Evolutionary conservation across 2,888 invertebrate species (phyloP).

Genomic region (Graphium colonna): DNA sequence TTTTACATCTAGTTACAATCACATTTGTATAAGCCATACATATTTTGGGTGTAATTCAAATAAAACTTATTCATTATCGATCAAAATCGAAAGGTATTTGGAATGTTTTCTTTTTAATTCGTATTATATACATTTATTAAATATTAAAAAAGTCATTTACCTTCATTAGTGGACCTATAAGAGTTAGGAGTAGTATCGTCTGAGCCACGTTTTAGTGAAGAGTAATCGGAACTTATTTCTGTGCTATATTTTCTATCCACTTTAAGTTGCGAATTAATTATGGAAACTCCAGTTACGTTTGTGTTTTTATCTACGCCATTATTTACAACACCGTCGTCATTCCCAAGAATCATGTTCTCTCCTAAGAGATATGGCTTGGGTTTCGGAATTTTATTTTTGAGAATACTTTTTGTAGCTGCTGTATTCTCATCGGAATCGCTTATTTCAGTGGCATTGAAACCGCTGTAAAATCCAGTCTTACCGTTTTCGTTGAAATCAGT

Average conservation of each 20-base stretch:
- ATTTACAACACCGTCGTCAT: slow-evolving; percentile 34
- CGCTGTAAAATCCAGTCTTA: slow-evolving; percentile 33
- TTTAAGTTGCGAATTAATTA: slow-evolving; percentile 63
- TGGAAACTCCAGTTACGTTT: slow-evolving; percentile 53
- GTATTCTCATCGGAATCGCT: slow-evolving; percentile 68
- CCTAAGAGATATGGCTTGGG: slow-evolving; percentile 88
- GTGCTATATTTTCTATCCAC: slow-evolving; percentile 42
- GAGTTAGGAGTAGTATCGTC: slow-evolving; percentile 36
- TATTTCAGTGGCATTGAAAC: slow-evolving; percentile 39
- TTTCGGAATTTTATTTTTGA: slow-evolving; percentile 87
- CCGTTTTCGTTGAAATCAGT: slow-evolving; percentile 41
- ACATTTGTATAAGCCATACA: too few species aligned
- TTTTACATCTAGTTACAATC: too few species aligned
- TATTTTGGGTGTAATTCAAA: too few species aligned
- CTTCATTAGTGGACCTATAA: slow-evolving; percentile 52
- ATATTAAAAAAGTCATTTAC: slow-evolving; percentile 39
- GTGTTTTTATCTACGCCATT: slow-evolving; percentile 32
- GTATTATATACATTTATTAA: background rate
- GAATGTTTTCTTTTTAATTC: too few species aligned
- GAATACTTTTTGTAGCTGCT: slow-evolving; percentile 83
- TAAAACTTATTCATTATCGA: too few species aligned
- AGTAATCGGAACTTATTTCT: slow-evolving; percentile 39
- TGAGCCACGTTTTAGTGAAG: slow-evolving; percentile 37
- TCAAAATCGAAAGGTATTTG: too few species aligned
- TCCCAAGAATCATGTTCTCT: slow-evolving; percentile 80